Evolutionary conservation across 2,888 invertebrate genomes (phyloP).

Genomic region (Caenorhabditis japonica): DNA sequence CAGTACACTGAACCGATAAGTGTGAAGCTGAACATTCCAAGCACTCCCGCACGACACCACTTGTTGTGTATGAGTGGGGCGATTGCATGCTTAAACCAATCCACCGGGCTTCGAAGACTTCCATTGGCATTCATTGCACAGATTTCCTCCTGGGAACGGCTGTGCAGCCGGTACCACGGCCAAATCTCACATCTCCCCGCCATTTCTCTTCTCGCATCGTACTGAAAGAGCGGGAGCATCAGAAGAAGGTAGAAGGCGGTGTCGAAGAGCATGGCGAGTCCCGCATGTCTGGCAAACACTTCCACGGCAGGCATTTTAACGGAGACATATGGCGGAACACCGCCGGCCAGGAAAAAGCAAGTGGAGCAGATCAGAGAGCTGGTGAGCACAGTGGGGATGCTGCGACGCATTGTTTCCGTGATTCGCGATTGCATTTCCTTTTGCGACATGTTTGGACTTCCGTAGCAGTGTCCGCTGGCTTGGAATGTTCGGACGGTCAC

Average conservation of each 20-base stretch:
- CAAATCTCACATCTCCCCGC: slow-evolving; percentile 30
- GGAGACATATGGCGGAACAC: slow-evolving; percentile 27
- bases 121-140: slow-evolving; percentile 1
- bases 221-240: slow-evolving; percentile 36
- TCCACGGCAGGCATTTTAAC: slow-evolving; percentile 39
- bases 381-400: slow-evolving; percentile 34
- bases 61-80: slow-evolving; percentile 24
- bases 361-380: slow-evolving; percentile 40
- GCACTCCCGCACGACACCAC: slow-evolving; percentile 1
- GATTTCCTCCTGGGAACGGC: background rate
- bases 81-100: slow-evolving; percentile 39
- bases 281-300: slow-evolving; percentile 39
- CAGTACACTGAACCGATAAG: slow-evolving; percentile 5
- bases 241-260: slow-evolving; percentile 31
- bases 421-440: slow-evolving; percentile 25
- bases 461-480: slow-evolving; percentile 28
- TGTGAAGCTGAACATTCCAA: slow-evolving; percentile 1
- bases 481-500: slow-evolving; percentile 85
- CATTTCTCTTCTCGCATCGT: slow-evolving; percentile 37
- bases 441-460: slow-evolving; percentile 4
- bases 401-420: slow-evolving; percentile 17
- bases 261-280: slow-evolving; percentile 42
- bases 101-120: slow-evolving; percentile 26
- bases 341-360: slow-evolving; percentile 37
- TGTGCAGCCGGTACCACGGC: slow-evolving; percentile 21